Evolutionary conservation across 2,888 invertebrate genomes (phyloP), one percentile per base, ranked within the genome.

Genomic region (Habroteleia sp.): DNA sequence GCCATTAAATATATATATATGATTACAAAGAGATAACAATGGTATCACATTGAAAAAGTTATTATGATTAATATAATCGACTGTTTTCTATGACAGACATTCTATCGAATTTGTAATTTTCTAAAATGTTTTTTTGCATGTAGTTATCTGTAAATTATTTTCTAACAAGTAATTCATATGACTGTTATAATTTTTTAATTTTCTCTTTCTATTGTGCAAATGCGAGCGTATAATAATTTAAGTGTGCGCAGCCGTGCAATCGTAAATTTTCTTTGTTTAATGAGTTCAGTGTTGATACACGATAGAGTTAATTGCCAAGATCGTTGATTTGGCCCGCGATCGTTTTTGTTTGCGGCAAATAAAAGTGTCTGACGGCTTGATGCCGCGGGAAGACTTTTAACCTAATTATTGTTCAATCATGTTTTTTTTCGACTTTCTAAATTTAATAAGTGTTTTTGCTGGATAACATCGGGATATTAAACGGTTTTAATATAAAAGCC

Each of bases 201-300:
- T 52, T 52, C 52, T 52, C 37, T 10, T 25, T 37, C 52, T 25
- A 52, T 52, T 37, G 37, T 31, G 25, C 20, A 20, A 23, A 27
- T n/a, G 52, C 23, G 48, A 48, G 10, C 33, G 33, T 35, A n/a
- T n/a, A 50, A 50, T 23, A 35, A 50, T 50, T 50, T 35, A 50
- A 39, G 41, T 20, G 31, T 20, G 20, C 39, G 52, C 52, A 54
- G 27, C 14, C 52, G 31, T 23, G 11, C 37, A 39, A 54, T 54
- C 54, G 54, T 54, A 54, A 54, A 54, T 54, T 54, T 41, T 54
- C 37, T 54, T 29, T 46, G 17, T 60, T 44, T 60, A 60, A 60
- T 46, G 60, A 60, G 44, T 60, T 25, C 8, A 33, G 39, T 8
- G 23, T 23, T 60, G 42, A 60, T 46, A 46, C 25, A 7, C 2